Evolutionary conservation across 2,888 invertebrate genomes (phyloP).

Genomic region (Sarcophaga caerulescens): DNA sequence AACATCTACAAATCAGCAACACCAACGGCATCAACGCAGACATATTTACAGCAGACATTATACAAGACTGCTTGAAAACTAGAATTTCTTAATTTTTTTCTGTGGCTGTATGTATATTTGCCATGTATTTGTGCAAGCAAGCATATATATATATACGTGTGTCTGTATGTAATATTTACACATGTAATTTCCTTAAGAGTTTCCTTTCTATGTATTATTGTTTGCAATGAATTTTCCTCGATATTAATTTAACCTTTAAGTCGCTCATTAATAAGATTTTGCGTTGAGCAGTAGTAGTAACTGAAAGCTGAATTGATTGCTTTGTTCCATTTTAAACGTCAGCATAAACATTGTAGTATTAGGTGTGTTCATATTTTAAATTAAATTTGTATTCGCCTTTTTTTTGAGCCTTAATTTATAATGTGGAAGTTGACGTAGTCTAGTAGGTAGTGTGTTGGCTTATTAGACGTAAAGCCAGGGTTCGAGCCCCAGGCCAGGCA

Average conservation of each 20-base stretch:
- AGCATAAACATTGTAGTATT: no score
- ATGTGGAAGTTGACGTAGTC: no score
- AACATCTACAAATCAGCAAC: slow-evolving; percentile 4
- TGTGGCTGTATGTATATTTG: not conserved
- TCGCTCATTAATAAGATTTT: slow-evolving; percentile 14
- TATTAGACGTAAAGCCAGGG: no score
- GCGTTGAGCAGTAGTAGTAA: not conserved
- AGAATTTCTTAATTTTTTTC: slow-evolving; percentile 16
- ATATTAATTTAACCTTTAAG: slow-evolving; percentile 51
- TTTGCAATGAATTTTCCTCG: slow-evolving; percentile 32
- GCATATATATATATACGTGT: not conserved
- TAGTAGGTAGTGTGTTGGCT: no score
- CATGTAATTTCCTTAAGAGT: slow-evolving; percentile 42
- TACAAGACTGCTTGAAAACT: not conserved
- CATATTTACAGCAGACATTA: not conserved
- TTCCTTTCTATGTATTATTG: slow-evolving; percentile 15
- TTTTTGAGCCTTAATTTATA: no score
- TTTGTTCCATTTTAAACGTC: no score
- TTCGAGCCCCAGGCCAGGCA: no score
- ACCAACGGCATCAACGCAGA: no score
- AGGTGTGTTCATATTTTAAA: no score
- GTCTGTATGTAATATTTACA: slow-evolving; percentile 20
- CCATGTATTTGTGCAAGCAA: not conserved
- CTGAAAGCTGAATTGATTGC: no score
- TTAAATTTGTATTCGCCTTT: no score